phyloP scores from a whole-genome alignment of 2,888 invertebrate species.

The Ophraella communa region DNA sequence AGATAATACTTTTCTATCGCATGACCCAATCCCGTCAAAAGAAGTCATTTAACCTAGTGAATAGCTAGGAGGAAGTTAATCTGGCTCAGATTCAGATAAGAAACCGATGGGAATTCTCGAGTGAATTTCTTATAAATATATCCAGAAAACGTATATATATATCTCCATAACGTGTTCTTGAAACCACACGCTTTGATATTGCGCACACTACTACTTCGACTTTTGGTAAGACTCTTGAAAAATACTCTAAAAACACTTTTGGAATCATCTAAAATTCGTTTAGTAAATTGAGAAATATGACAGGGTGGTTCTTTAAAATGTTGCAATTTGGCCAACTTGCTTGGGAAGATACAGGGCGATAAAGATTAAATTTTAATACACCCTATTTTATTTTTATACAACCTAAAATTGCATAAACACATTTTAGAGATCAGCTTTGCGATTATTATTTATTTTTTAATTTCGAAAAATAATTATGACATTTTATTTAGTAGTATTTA shows the following conservation, averaged over 20 bases:
- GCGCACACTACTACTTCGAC: not conserved
- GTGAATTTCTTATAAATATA: slow-evolving; percentile 24
- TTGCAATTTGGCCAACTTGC: no score
- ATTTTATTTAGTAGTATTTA: no score
- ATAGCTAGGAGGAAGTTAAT: slow-evolving; percentile 52
- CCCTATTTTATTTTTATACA: no score
- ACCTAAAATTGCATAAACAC: no score
- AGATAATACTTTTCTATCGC: slow-evolving; percentile 46
- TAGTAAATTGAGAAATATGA: not conserved
- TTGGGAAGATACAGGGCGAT: no score
- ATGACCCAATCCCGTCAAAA: slow-evolving; percentile 47
- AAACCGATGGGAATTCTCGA: slow-evolving; percentile 45
- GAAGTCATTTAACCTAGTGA: slow-evolving; percentile 52
- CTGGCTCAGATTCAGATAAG: slow-evolving; percentile 51
- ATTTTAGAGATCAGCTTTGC: no score
- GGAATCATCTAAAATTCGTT: not conserved
- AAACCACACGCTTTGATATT: not conserved
- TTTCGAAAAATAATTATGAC: no score
- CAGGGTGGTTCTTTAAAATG: no score
- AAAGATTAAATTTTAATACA: no score
- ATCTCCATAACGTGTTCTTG: slow-evolving; percentile 5
- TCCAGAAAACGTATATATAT: not conserved
- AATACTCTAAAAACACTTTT: not conserved
- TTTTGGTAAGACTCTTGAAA: not conserved
- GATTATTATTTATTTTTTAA: no score